Percentiles rank a stretch among this genome's conserved stretches.
phyloP scores from a whole-genome alignment of 2,113 vertebrate genomes.

The Seriola aureovittata region DNA sequence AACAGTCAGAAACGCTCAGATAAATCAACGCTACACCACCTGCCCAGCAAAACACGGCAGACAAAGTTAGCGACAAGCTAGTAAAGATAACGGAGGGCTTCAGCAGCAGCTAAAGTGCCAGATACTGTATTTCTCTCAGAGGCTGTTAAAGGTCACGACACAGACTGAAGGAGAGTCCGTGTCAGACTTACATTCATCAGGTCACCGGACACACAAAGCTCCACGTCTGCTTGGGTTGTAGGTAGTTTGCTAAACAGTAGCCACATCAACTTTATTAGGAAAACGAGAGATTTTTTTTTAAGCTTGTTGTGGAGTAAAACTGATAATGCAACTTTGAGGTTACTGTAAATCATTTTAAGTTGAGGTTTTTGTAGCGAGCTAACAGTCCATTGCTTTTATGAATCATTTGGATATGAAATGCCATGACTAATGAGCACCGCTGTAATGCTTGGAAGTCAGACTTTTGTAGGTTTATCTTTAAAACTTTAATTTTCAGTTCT shows the following conservation, averaged over 20 bases:
- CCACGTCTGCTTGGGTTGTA: background rate
- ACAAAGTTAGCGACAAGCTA: background rate
- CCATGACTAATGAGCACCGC: background rate
- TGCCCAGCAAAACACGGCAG: background rate
- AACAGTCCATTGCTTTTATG: background rate
- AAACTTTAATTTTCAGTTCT: background rate
- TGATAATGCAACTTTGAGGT: background rate
- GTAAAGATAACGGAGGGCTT: background rate
- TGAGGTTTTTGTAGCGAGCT: background rate
- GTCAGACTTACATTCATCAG: slow-evolving; percentile 27
- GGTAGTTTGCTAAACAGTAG: background rate
- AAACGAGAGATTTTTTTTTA: background rate
- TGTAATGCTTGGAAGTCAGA: background rate
- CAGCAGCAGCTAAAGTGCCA: background rate
- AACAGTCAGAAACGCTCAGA: background rate
- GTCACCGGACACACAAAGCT: slow-evolving; percentile 8
- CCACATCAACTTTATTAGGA: background rate
- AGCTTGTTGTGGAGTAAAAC: background rate
- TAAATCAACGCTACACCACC: background rate
- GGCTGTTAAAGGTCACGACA: background rate
- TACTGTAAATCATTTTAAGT: background rate
- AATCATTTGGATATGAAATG: background rate
- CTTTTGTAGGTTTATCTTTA: background rate
- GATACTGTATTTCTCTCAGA: background rate
- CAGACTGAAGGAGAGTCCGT: background rate